These are phyloP conservation scores for Sacculina carcini DNA, from an alignment of 2,888 invertebrate species.

Conservation along the genomic window DNA sequence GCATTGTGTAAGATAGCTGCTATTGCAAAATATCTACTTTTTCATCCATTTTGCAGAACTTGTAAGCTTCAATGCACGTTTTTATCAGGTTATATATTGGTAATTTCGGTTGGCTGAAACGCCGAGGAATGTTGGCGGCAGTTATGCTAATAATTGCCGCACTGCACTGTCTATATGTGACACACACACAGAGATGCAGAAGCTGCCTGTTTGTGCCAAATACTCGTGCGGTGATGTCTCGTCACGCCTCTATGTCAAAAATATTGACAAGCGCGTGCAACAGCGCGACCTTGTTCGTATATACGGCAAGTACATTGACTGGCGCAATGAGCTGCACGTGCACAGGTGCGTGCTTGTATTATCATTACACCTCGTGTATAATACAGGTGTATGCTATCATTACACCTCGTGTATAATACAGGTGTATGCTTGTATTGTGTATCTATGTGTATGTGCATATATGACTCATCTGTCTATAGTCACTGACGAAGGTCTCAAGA, in stretches of 20 bases:
- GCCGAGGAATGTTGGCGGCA: too few relatives aligned
- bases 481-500: too few relatives aligned
- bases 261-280: constrained; percentile 53
- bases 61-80: too few relatives aligned
- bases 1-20: too few relatives aligned
- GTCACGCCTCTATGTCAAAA: constrained; percentile 70
- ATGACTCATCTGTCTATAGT: too few relatives aligned
- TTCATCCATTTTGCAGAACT: too few relatives aligned
- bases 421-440: not conserved
- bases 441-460: too few relatives aligned
- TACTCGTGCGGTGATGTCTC: constrained; percentile 56
- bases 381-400: not conserved
- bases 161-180: too few relatives aligned
- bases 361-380: not conserved
- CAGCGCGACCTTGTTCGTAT: constrained; percentile 44
- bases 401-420: constrained; percentile 4
- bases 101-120: too few relatives aligned
- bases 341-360: not conserved
- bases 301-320: constrained; percentile 35
- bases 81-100: too few relatives aligned
- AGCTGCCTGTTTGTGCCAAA: constrained; percentile 50
- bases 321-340: not conserved
- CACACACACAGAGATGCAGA: constrained; percentile 7
- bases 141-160: too few relatives aligned
- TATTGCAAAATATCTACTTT: too few relatives aligned